Percentiles rank a stretch among this genome's conserved stretches.
phyloP scores from a whole-genome alignment of 2,797 vertebrate species.

The Alexandromys oeconomus region DNA sequence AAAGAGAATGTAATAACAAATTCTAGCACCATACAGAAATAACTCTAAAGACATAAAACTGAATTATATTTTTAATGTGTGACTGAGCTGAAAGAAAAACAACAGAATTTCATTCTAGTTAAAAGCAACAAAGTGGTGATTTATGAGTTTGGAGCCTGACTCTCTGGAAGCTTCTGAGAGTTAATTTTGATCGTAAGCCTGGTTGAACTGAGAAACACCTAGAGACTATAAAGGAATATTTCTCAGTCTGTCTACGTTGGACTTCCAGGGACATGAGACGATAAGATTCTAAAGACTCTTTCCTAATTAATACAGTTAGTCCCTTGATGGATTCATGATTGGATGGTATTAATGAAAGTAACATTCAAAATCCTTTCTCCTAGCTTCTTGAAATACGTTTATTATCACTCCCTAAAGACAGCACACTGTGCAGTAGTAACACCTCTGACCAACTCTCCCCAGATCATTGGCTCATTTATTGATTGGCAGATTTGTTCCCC shows the following conservation, averaged over 20 bases:
- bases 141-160: background rate
- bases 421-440: background rate
- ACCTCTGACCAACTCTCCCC: background rate
- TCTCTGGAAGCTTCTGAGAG: background rate
- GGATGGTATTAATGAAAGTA: background rate
- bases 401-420: background rate
- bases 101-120: background rate
- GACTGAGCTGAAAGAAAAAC: constrained; percentile 6
- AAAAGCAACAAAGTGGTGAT: constrained; percentile 35
- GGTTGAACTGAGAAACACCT: background rate
- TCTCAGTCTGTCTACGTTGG: background rate
- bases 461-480: background rate
- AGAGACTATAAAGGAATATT: background rate
- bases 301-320: background rate
- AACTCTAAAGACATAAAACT: constrained; percentile 16
- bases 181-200: background rate
- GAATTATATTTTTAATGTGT: background rate
- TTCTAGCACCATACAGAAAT: background rate
- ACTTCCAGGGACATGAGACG: background rate
- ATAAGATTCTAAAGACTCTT: background rate
- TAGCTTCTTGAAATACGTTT: background rate
- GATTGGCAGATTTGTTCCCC: background rate
- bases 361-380: background rate
- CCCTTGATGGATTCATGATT: background rate
- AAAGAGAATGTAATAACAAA: constrained; percentile 14